Evolutionary conservation across 1,140 invertebrate genomes (phyloP).

Genomic region (Aphidius ervi): DNA sequence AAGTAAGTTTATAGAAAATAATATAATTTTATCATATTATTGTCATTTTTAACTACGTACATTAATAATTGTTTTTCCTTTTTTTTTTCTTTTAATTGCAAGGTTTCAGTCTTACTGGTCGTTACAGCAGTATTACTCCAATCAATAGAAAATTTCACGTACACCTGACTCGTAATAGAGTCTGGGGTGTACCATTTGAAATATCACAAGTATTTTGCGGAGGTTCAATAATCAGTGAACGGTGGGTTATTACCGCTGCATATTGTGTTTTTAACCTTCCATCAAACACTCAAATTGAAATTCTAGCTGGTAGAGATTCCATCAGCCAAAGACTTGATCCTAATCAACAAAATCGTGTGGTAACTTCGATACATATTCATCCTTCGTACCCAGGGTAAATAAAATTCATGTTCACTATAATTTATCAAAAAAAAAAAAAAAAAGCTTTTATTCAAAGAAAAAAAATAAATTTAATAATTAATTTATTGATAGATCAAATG

Average conservation of each 20-base stretch:
- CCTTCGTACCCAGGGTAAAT: conserved; percentile 51
- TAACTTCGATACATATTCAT: conserved; percentile 49
- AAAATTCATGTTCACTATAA: background rate
- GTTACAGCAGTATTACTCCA: no score
- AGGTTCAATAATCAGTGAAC: conserved; percentile 50
- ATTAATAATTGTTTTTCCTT: no score
- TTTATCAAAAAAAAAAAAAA: background rate
- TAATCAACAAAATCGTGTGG: conserved; percentile 46
- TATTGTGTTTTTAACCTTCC: conserved; percentile 51
- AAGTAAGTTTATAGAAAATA: no score
- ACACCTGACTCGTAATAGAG: no score
- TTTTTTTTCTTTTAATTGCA: no score
- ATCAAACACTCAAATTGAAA: conserved; percentile 17
- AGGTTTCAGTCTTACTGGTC: no score
- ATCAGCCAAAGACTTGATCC: conserved; percentile 31
- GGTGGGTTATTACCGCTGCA: conserved; percentile 57
- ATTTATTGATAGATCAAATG: conserved; percentile 41
- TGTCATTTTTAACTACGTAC: no score
- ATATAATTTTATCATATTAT: no score
- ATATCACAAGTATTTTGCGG: conserved; percentile 50
- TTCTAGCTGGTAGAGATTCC: conserved; percentile 39
- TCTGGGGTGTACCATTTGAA: conserved; percentile 33
- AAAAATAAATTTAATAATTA: background rate
- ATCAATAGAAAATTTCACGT: no score
- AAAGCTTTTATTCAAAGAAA: background rate